Evolutionary conservation across 2,113 vertebrate species (phyloP).

Genomic region (Pterophyllum scalare): DNA sequence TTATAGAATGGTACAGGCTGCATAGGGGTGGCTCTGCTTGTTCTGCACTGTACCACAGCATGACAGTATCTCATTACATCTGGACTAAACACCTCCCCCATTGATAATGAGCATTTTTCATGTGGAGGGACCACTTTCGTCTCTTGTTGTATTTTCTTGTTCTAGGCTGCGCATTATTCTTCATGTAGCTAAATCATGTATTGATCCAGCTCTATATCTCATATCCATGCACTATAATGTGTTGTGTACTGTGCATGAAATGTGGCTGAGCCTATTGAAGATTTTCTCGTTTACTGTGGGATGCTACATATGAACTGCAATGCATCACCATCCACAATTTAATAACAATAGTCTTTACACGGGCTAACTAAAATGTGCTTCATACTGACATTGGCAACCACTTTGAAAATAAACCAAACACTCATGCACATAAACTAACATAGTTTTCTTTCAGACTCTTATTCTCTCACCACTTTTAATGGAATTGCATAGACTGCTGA

Average conservation of each 20-base stretch:
- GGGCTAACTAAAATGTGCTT: constrained; percentile 71
- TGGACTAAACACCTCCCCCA: constrained; percentile 79
- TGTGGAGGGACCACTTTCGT: constrained; percentile 64
- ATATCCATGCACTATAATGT: constrained; percentile 69
- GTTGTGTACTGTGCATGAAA: constrained; percentile 51
- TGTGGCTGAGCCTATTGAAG: constrained; percentile 35
- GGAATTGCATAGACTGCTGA: constrained; percentile 29
- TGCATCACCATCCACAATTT: constrained; percentile 62
- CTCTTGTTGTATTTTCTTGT: constrained; percentile 62
- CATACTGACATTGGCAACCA: constrained; percentile 47
- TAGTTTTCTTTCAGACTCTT: constrained; percentile 28
- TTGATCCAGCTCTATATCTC: constrained; percentile 71
- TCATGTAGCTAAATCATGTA: constrained; percentile 72
- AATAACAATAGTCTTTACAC: constrained; percentile 68
- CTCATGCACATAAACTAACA: constrained; percentile 39
- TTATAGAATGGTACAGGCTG: constrained; percentile 77
- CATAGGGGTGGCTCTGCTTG: constrained; percentile 78
- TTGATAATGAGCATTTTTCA: constrained; percentile 83
- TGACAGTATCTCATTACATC: constrained; percentile 83
- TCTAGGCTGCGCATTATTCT: constrained; percentile 69
- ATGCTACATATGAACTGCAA: constrained; percentile 42
- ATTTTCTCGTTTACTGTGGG: constrained; percentile 45
- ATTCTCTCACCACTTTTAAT: constrained; percentile 39
- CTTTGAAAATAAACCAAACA: constrained; percentile 65
- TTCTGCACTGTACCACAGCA: constrained; percentile 78